Evolutionary conservation across 2,797 vertebrate genomes (phyloP).

Genomic region (Oryzias dopingdopingensis): DNA sequence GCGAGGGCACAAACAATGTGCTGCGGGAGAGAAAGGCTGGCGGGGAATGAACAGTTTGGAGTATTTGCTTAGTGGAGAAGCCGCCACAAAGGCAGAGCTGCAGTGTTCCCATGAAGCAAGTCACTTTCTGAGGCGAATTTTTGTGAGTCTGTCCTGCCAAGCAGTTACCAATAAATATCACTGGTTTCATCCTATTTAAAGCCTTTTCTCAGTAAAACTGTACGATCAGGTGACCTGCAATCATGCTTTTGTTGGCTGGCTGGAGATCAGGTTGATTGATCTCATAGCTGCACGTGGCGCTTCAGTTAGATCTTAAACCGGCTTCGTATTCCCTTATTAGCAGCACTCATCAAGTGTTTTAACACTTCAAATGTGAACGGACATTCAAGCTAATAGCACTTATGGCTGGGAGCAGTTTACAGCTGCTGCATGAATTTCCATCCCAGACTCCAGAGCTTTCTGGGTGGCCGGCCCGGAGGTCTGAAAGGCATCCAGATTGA

Average conservation of each 20-base stretch:
- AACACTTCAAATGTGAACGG: constrained; percentile 18
- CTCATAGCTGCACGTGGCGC: constrained; percentile 32
- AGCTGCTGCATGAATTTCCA: constrained; percentile 33
- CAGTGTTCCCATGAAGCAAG: constrained; percentile 91
- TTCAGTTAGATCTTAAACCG: constrained; percentile 1
- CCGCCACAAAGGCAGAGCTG: constrained; percentile 85
- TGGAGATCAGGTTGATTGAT: constrained; percentile 7
- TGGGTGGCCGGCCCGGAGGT: constrained; percentile 66
- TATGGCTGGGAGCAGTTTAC: constrained; percentile 52
- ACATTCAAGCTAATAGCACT: constrained; percentile 17
- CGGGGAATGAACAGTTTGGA: constrained; percentile 92
- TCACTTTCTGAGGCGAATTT: constrained; percentile 81
- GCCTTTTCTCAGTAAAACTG: constrained; percentile 60
- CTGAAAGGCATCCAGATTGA: constrained; percentile 76
- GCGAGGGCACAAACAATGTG: constrained; percentile 94
- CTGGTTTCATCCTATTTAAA: constrained; percentile 64
- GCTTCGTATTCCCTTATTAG: constrained; percentile 22
- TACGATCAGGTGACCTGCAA: constrained; percentile 50
- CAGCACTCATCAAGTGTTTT: constrained; percentile 9
- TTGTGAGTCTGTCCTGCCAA: constrained; percentile 75
- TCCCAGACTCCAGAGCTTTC: constrained; percentile 27
- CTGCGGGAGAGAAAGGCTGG: constrained; percentile 85
- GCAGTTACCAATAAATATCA: constrained; percentile 82
- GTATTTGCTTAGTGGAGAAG: constrained; percentile 98
- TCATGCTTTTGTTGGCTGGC: constrained; percentile 31